Evolutionary conservation across 2,113 vertebrate species (phyloP).

Genomic region (Pomatorhinus ruficollis): DNA sequence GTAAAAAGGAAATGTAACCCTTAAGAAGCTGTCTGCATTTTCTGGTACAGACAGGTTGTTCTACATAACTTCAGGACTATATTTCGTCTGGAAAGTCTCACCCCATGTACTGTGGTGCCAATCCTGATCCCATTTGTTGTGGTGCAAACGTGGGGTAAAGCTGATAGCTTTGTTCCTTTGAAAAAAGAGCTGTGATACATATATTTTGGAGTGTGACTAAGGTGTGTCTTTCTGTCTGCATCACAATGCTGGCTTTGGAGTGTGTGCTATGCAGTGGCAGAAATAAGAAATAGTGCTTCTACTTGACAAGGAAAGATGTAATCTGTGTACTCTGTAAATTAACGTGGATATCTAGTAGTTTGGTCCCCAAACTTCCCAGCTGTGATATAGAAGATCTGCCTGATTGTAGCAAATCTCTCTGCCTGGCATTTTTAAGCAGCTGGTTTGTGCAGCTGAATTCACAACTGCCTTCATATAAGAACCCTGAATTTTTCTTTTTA

Average conservation of each 20-base stretch:
- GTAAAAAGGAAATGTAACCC: conserved; percentile 77
- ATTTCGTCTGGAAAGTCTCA: not conserved
- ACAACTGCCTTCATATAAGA: not conserved
- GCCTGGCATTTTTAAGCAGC: not conserved
- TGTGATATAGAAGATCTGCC: not conserved
- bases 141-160: not conserved
- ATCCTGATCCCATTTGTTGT: not conserved
- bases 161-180: not conserved
- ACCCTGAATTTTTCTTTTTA: not conserved
- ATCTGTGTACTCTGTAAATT: not conserved
- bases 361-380: not conserved
- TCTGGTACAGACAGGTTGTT: conserved; percentile 38
- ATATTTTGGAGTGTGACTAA: not conserved
- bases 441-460: not conserved
- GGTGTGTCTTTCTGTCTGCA: not conserved
- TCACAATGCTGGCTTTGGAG: not conserved
- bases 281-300: not conserved
- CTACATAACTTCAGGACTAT: not conserved
- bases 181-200: not conserved
- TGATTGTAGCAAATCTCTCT: not conserved
- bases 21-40: conserved; percentile 73
- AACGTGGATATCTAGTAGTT: not conserved
- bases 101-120: not conserved
- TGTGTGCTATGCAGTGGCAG: not conserved
- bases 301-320: not conserved